Conservation (phyloP, 2,113 vertebrate species). For the Paramisgurnus dabryanus region DNA sequence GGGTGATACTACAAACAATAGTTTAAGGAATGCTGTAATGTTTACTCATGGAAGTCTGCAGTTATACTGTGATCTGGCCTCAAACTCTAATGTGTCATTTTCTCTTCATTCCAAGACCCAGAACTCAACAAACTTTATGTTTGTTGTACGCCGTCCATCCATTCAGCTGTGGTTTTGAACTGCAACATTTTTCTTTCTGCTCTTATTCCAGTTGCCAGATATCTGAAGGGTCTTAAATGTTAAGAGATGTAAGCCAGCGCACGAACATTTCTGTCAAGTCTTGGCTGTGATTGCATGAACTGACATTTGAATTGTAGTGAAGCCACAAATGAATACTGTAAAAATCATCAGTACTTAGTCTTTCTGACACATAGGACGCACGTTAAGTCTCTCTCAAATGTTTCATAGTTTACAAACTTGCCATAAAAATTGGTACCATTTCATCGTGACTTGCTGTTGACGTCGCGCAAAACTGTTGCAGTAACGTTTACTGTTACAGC, state of each 20-base stretch:
- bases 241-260: constrained; percentile 45
- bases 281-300: constrained; percentile 44
- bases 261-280: constrained; percentile 49
- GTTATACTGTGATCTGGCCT: constrained; percentile 38
- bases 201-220: constrained; percentile 45
- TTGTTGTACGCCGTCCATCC: constrained; percentile 20
- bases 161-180: constrained; percentile 23
- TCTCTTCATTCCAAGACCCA: constrained; percentile 39
- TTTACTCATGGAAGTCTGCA: constrained; percentile 31
- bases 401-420: too few species aligned
- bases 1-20: constrained; percentile 33
- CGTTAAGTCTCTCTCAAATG: neutral
- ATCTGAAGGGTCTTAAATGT: constrained; percentile 54
- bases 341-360: neutral
- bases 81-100: constrained; percentile 24
- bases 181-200: neutral
- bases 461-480: neutral
- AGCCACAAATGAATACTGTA: neutral
- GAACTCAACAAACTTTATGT: constrained; percentile 3
- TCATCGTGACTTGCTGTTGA: neutral
- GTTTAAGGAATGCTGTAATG: constrained; percentile 36
- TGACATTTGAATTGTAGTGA: constrained; percentile 24
- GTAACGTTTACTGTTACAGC: neutral
- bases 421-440: neutral
- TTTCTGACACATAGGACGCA: neutral